Percentiles rank a stretch among this genome's conserved stretches.
These are phyloP conservation scores for Adelognathus sp. DNA, from an alignment of 2,888 invertebrate genomes.

Conservation along the genomic window DNA sequence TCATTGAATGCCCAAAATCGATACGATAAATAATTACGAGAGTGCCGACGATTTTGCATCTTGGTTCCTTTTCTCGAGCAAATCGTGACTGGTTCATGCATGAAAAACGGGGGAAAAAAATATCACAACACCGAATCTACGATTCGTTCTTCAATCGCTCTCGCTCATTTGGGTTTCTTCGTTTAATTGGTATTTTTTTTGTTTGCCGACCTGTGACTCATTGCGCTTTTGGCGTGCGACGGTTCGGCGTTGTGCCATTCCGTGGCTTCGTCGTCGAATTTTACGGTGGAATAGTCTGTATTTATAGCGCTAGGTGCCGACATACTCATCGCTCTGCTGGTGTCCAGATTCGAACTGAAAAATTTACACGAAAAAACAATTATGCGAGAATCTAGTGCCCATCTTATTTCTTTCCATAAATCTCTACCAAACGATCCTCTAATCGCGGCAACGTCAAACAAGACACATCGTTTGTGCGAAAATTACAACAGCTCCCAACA, in stretches of 20 bases:
- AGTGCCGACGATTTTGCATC: constrained; percentile 60
- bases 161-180: too few species aligned
- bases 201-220: constrained; percentile 76
- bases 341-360: constrained; percentile 86
- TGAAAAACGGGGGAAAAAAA: constrained; percentile 53
- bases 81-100: constrained; percentile 69
- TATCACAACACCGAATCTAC: constrained; percentile 48
- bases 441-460: neutral
- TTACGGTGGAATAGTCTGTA: constrained; percentile 87
- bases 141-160: constrained; percentile 16
- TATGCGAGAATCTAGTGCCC: neutral
- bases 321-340: constrained; percentile 89
- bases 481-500: constrained; percentile 8
- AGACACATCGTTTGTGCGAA: constrained; percentile 32
- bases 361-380: constrained; percentile 11
- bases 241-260: constrained; percentile 76
- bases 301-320: constrained; percentile 95
- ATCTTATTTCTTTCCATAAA: neutral
- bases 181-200: neutral
- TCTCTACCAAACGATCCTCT: neutral
- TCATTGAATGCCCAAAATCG: constrained; percentile 20
- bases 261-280: constrained; percentile 85
- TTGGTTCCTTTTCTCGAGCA: constrained; percentile 60
- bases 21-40: constrained; percentile 67
- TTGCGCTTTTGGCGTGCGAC: constrained; percentile 77